Evolutionary conservation across 2,797 vertebrate genomes (phyloP).

Genomic region (Glossophaga mutica): DNA sequence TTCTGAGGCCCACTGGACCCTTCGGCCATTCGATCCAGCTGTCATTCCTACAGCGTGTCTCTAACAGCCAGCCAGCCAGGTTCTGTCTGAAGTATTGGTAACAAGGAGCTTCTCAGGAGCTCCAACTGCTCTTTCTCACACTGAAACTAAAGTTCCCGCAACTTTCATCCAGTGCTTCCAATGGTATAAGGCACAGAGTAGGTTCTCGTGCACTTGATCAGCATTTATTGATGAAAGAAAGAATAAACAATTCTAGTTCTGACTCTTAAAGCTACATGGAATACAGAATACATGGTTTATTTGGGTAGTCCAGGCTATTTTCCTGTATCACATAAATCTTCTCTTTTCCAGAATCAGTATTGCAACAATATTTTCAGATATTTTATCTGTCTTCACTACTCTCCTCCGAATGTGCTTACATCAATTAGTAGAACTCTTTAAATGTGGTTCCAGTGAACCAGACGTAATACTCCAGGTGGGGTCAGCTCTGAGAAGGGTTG

Average conservation of each 20-base stretch:
- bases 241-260: background rate
- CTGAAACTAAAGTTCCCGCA: background rate
- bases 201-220: background rate
- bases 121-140: background rate
- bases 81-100: background rate
- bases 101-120: background rate
- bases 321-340: background rate
- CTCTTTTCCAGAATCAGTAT: background rate
- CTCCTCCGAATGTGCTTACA: background rate
- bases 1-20: background rate
- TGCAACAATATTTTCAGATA: background rate
- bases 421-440: background rate
- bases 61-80: background rate
- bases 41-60: background rate
- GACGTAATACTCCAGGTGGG: background rate
- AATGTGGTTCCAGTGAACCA: background rate
- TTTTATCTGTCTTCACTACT: background rate
- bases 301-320: background rate
- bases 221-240: background rate
- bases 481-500: background rate
- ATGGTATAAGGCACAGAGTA: background rate
- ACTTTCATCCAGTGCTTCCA: background rate
- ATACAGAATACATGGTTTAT: background rate
- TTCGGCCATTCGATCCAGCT: background rate
- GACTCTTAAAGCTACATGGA: background rate